A percentile compares a stretch with the other conserved stretches of the same genome.
Conservation (phyloP, 2,888 invertebrate genomes). For the Lepeophtheirus nordmannii region DNA sequence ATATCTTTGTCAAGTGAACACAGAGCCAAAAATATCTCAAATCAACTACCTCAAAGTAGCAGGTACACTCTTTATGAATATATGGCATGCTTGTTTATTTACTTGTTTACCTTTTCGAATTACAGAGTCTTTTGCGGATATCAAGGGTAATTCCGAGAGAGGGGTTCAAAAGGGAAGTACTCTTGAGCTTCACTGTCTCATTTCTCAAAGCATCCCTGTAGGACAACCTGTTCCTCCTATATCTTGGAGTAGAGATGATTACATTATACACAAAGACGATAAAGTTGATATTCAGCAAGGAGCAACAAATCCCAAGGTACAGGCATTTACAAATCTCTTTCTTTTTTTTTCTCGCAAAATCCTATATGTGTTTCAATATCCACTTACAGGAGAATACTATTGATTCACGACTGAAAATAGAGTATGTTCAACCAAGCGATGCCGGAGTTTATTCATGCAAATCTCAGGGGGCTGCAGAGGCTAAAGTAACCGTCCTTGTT, state of each 20-base stretch:
- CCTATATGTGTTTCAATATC: background rate
- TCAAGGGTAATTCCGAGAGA: slow-evolving; percentile 10
- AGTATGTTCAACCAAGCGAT: background rate
- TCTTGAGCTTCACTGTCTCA: slow-evolving; percentile 12
- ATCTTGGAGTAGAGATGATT: slow-evolving; percentile 2
- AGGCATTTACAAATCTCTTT: too few relatives aligned
- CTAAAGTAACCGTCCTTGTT: slow-evolving; percentile 15
- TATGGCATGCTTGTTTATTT: background rate
- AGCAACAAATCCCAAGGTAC: too few relatives aligned
- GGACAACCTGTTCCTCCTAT: background rate
- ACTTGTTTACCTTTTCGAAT: background rate
- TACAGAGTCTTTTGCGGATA: slow-evolving; percentile 14
- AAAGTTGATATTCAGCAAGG: too few relatives aligned
- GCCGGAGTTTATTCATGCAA: slow-evolving; percentile 15
- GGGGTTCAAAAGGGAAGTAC: slow-evolving; percentile 17
- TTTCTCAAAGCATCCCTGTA: background rate
- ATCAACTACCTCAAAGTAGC: slow-evolving; percentile 3
- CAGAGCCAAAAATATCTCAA: slow-evolving; percentile 14
- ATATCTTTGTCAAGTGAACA: slow-evolving; percentile 20
- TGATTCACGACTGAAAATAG: slow-evolving; percentile 6
- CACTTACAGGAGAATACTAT: background rate
- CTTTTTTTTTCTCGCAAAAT: too few relatives aligned
- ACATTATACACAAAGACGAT: too few relatives aligned
- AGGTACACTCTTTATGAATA: background rate
- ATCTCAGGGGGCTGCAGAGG: background rate